These are phyloP conservation scores for Sialis fuliginosa DNA, from an alignment of 2,888 invertebrate species.

Conservation along the genomic window DNA sequence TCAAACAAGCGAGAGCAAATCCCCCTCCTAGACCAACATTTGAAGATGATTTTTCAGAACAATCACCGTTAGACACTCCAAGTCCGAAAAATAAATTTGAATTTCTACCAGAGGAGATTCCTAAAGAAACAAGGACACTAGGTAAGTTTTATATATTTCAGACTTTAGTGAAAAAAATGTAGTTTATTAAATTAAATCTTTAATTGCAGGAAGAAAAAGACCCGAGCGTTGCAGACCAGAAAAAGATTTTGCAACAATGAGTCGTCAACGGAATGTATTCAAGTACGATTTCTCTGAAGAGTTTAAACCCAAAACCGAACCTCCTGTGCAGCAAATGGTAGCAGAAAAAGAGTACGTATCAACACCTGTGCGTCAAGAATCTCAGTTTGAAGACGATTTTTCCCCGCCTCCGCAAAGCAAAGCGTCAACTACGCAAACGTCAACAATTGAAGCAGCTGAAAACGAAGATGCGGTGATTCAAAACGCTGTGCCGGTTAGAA, in stretches of 20 bases:
- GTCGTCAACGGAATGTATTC: too few relatives aligned
- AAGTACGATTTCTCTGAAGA: conserved; percentile 39
- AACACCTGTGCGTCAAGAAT: conserved; percentile 16
- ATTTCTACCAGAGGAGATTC: background rate
- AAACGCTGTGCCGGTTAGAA: background rate
- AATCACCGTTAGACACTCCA: conserved; percentile 4
- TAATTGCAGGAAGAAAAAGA: too few relatives aligned
- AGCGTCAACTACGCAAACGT: background rate
- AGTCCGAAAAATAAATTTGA: conserved; percentile 4
- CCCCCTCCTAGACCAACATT: conserved; percentile 7
- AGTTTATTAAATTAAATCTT: too few relatives aligned
- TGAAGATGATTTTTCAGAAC: conserved; percentile 9
- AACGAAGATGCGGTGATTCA: conserved; percentile 20
- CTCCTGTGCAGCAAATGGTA: conserved; percentile 3
- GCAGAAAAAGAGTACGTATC: conserved; percentile 10
- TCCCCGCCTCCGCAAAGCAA: conserved; percentile 28
- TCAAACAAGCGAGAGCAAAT: conserved; percentile 1
- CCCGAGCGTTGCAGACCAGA: too few relatives aligned
- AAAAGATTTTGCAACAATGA: too few relatives aligned
- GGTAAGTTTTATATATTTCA: conserved; percentile 3
- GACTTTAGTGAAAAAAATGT: too few relatives aligned
- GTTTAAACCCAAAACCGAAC: conserved; percentile 13
- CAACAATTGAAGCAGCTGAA: conserved; percentile 15
- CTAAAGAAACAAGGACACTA: conserved; percentile 11
- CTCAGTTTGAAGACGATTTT: conserved; percentile 39